Evolutionary conservation across 2,888 invertebrate genomes (phyloP).

Genomic region (Abrostola triplasia): DNA sequence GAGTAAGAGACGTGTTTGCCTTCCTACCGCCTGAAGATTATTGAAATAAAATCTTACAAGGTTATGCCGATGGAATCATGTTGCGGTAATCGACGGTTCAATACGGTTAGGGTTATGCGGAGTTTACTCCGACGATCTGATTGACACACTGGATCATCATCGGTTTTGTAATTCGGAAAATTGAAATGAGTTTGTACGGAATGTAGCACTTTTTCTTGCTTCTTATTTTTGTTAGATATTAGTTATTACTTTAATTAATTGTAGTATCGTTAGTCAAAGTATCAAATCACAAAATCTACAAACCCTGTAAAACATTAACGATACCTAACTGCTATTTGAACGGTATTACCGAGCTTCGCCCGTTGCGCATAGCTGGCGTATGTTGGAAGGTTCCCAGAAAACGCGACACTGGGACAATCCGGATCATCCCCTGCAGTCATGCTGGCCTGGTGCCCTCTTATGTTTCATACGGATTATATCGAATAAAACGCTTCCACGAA

Average conservation of each 20-base stretch:
- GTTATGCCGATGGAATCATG: constrained; percentile 35
- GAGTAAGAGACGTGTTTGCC: constrained; percentile 35
- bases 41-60: constrained; percentile 49
- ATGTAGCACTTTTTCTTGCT: too few species aligned
- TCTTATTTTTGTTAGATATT: too few species aligned
- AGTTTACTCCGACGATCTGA: constrained; percentile 13
- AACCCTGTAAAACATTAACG: not conserved
- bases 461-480: constrained; percentile 38
- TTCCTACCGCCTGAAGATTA: constrained; percentile 36
- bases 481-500: constrained; percentile 7
- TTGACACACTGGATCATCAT: constrained; percentile 1
- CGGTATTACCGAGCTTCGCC: constrained; percentile 30
- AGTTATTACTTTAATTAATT: too few species aligned
- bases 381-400: constrained; percentile 61
- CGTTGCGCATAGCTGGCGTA: constrained; percentile 19
- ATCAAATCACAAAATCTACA: not conserved
- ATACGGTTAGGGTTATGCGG: constrained; percentile 39
- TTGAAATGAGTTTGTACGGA: not conserved
- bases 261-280: not conserved
- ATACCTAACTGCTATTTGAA: constrained; percentile 15
- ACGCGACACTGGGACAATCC: constrained; percentile 43
- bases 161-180: constrained; percentile 1
- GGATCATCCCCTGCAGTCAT: constrained; percentile 56
- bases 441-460: constrained; percentile 53
- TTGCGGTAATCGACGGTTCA: constrained; percentile 44